phyloP scores from a whole-genome alignment of 2,113 vertebrate genomes.

The Geococcyx californianus region DNA sequence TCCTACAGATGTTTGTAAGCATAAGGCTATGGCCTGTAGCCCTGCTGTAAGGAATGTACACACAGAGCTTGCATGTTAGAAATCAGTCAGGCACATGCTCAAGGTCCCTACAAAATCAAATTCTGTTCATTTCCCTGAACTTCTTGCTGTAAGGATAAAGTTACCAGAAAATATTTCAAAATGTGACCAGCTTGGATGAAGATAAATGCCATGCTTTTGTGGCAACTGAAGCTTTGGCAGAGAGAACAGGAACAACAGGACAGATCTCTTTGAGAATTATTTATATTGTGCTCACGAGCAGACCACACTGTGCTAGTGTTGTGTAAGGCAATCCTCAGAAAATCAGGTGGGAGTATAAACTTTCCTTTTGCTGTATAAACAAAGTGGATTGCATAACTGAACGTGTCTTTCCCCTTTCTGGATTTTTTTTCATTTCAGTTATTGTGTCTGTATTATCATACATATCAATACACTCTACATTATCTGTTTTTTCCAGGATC shows the following conservation, averaged over 20 bases:
- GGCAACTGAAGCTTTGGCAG: not conserved
- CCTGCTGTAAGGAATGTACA: not conserved
- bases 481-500: not conserved
- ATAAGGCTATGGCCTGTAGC: not conserved
- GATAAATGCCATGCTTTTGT: slow-evolving; percentile 28
- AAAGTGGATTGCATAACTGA: not conserved
- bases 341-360: slow-evolving; percentile 25
- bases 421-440: not conserved
- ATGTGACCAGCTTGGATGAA: not conserved
- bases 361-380: not conserved
- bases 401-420: not conserved
- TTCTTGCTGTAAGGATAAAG: not conserved
- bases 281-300: not conserved
- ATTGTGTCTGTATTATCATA: not conserved
- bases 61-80: not conserved
- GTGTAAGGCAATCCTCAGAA: slow-evolving; percentile 9
- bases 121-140: slow-evolving; percentile 21
- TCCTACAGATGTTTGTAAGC: not conserved
- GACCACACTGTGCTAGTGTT: not conserved
- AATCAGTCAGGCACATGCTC: not conserved
- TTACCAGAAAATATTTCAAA: slow-evolving; percentile 54
- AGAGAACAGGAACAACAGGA: not conserved
- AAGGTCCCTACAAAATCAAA: not conserved
- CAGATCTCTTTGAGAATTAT: not conserved
- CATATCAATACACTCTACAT: not conserved